These are phyloP conservation scores for Troides aeacus DNA, from an alignment of 2,888 invertebrate species.

Conservation along the genomic window DNA sequence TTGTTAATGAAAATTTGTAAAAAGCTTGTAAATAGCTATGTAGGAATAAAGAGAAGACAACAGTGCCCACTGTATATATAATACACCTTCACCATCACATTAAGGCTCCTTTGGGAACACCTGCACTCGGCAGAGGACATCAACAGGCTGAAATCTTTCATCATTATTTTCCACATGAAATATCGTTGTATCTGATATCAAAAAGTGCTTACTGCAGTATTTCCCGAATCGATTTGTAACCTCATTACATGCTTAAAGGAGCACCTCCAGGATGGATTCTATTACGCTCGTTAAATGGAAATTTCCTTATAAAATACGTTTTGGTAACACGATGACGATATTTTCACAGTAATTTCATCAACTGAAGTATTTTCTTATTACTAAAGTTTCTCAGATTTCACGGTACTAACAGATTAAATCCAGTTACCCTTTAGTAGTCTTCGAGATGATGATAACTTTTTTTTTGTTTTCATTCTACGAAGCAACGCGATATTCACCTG, in stretches of 20 bases:
- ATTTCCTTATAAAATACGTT: conserved; percentile 22
- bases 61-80: too few relatives aligned
- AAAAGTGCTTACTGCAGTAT: conserved; percentile 22
- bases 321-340: conserved; percentile 7
- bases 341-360: neutral
- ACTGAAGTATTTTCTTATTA: neutral
- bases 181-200: neutral
- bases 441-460: too few relatives aligned
- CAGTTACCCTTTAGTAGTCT: too few relatives aligned
- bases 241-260: conserved; percentile 27
- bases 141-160: too few relatives aligned
- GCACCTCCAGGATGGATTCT: conserved; percentile 19
- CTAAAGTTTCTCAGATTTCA: neutral
- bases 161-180: conserved; percentile 1
- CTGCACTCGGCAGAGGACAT: too few relatives aligned
- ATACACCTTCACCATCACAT: too few relatives aligned
- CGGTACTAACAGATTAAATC: neutral
- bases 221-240: conserved; percentile 22
- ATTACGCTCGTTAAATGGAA: conserved; percentile 18
- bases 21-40: too few relatives aligned
- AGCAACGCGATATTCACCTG: too few relatives aligned
- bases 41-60: too few relatives aligned
- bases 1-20: too few relatives aligned
- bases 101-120: too few relatives aligned
- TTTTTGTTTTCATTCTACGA: too few relatives aligned